Evolutionary conservation across 1,140 invertebrate genomes (phyloP).

Genomic region (Pseudomyrmex gracilis): DNA sequence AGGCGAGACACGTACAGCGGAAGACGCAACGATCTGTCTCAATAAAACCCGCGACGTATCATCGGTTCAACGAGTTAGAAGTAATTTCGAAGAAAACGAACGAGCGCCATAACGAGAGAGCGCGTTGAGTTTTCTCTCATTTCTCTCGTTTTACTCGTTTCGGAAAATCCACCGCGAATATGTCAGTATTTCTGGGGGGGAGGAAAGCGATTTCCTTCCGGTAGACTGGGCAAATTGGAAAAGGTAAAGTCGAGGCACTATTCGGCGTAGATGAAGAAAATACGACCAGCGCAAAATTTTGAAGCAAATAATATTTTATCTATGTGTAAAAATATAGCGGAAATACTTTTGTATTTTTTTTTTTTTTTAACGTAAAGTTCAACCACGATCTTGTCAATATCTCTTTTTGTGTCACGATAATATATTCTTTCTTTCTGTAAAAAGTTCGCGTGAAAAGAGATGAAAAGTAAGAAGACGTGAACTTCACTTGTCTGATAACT

Average conservation of each 20-base stretch:
- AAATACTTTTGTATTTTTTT: neutral
- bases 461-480: neutral
- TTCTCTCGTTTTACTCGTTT: constrained; percentile 17
- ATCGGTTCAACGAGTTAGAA: constrained; percentile 45
- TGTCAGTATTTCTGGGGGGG: neutral
- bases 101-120: constrained; percentile 50
- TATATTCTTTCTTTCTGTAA: neutral
- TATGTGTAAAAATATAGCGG: no score
- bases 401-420: neutral
- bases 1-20: constrained; percentile 52
- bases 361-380: neutral
- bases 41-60: constrained; percentile 53
- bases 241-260: neutral
- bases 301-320: neutral
- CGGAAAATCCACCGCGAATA: constrained; percentile 30
- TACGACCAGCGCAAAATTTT: constrained; percentile 5
- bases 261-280: neutral
- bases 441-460: neutral
- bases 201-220: constrained; percentile 25
- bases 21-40: constrained; percentile 55
- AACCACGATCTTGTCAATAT: neutral
- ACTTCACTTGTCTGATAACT: constrained; percentile 3
- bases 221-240: constrained; percentile 35
- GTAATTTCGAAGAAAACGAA: constrained; percentile 51
- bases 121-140: constrained; percentile 37